Base-by-base conservation (phyloP, 2,797 vertebrate species). In the Nasua narica region DNA sequence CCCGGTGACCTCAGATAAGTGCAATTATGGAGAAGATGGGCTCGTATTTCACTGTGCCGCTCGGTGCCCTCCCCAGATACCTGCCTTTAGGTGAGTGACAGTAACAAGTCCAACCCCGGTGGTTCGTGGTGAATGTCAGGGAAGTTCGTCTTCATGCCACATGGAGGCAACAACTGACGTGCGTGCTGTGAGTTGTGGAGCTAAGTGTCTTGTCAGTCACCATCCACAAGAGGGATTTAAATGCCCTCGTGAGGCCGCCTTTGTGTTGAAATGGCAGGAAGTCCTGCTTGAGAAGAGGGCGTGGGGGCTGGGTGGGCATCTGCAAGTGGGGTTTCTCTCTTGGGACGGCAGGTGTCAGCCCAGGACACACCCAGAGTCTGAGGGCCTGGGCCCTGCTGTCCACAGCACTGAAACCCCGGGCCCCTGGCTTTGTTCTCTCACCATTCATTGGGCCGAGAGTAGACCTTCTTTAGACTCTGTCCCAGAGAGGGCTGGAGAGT, bases 61-160 rank as follows among this genome's bases (percentile, higher is more conserved):
- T 67, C 46, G 5, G n/a, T 8, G 48, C 78, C 46, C 65, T 74
- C 50, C 5, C 54, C 74, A n/a, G 85, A 54, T 14, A 19, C 46
- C 87, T 77, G 62, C 82, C 67, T 78, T 46, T 21, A 86, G 54
- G 72, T 48, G 35, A 83, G 21, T 58, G 40, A 76, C 32, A 82
- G 58, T 88, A 21, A 32, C 62, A 37, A 21, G 69, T 54, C 14
- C 5, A 0, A 52, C 29, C 3, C 62, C 35, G 3, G 83, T 83
- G 43, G 69, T 50, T 23, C 11, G 1, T 54, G 50, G 70, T 76
- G 62, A 90, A 67, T 82, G 18, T 85, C 35, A 52, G 10, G 3
- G 18, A 48, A 58, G 27, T 50, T 40, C 54, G 19, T 60, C 72
- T 96, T 83, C 56, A 19, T 92, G 74, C 79, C 87, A 81, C 2